Evolutionary conservation across 2,888 invertebrate species (phyloP).

Genomic region (Aquatica leii): DNA sequence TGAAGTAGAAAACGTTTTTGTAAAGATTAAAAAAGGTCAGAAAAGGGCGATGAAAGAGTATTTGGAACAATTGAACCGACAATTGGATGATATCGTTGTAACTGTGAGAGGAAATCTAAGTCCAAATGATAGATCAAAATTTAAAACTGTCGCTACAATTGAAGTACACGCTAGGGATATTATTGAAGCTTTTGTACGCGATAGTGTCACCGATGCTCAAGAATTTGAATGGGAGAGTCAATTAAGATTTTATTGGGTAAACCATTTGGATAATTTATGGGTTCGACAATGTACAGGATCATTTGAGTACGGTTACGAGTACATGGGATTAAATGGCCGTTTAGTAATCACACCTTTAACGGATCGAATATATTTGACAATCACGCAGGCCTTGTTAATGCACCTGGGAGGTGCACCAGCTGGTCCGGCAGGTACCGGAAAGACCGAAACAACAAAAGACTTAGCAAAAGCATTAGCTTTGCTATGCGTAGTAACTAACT

Average conservation of each 20-base stretch:
- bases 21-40: conserved; percentile 73
- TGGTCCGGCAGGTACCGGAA: conserved; percentile 84
- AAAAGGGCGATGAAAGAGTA: conserved; percentile 93
- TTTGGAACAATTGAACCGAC: conserved; percentile 78
- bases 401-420: conserved; percentile 92
- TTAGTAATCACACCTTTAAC: conserved; percentile 92
- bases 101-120: conserved; percentile 76
- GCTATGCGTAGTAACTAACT: conserved; percentile 87
- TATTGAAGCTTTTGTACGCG: conserved; percentile 80
- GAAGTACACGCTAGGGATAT: conserved; percentile 94
- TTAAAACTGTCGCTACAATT: conserved; percentile 87
- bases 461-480: conserved; percentile 88
- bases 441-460: conserved; percentile 93
- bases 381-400: conserved; percentile 93
- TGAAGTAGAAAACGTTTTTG: conserved; percentile 91
- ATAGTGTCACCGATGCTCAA: conserved; percentile 81
- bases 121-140: conserved; percentile 85
- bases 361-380: conserved; percentile 90
- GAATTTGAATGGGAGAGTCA: conserved; percentile 97
- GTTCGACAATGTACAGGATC: conserved; percentile 85
- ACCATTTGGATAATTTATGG: conserved; percentile 79
- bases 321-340: conserved; percentile 92
- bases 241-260: conserved; percentile 90
- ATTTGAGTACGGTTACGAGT: conserved; percentile 94
- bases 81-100: conserved; percentile 84